A percentile compares a stretch with the other conserved stretches of the same genome.
Conservation (phyloP, 2,797 vertebrate genomes). For the Clarias pachynema region DNA sequence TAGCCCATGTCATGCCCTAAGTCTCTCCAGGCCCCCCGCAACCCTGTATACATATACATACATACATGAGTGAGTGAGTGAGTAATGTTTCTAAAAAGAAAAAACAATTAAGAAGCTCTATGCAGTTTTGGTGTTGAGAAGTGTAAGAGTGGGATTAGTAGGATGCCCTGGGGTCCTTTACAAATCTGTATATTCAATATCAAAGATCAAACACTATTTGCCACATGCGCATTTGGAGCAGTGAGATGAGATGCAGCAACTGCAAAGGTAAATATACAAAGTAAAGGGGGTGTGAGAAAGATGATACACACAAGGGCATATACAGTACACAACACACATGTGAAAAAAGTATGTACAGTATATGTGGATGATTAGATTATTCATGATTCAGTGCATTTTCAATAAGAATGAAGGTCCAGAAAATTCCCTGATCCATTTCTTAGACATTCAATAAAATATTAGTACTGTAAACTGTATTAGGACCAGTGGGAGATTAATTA, state of each 20-base stretch:
- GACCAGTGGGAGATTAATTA: background rate
- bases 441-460: background rate
- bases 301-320: background rate
- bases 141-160: background rate
- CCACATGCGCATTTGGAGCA: background rate
- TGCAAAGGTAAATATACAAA: background rate
- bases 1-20: no score
- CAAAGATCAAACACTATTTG: background rate
- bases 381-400: background rate
- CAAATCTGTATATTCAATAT: background rate
- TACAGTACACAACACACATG: background rate
- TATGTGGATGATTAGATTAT: background rate
- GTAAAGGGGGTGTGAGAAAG: background rate
- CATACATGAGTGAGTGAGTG: no score
- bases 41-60: no score
- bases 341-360: no score
- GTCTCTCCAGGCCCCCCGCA: no score
- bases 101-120: no score
- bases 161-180: background rate
- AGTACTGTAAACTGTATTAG: background rate
- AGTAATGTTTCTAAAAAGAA: no score
- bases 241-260: background rate
- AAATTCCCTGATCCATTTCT: background rate
- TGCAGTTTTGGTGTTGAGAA: background rate
- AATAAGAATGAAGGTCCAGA: background rate